Base-by-base conservation (phyloP, 2,113 vertebrate species). In the Crotalus tigris region DNA sequence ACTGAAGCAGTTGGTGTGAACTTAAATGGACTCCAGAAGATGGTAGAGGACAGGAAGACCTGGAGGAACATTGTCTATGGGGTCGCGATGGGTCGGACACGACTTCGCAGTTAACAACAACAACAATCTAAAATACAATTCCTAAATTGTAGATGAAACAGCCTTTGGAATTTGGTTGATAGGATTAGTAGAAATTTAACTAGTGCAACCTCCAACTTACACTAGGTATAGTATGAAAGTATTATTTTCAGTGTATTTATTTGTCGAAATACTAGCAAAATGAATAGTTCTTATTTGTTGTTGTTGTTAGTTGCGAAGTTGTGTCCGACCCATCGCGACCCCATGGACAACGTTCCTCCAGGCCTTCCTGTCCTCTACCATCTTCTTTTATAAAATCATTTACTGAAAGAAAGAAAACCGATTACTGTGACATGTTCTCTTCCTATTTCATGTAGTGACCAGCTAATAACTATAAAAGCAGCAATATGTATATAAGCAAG, bases 131-230 rank as follows among this genome's bases (percentile, higher is more conserved):
- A 53, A 92, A n/a, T 88, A 88, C 12, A 55, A 33, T n/a, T n/a
- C 9, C 21, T 17, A 88, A 8, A 19, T 57, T 93, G 69, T 86
- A n/a, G 46, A 9, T 7, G 44, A 24, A 12, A 33, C 24, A 0
- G 0, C 90, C 94, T 54, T 69, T 58, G 58, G 86, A 58, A 39
- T n/a, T 0, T 1, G 3, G 49, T 51, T 88, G 1, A 19, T 26
- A 17, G 0, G 0, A 26, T 88, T 51, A 19, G n/a, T 53, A 0
- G 0, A 46, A 92, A 91, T 49, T 10, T 87, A 33, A 15, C 51
- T 89, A 33, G 55, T 0, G n/a, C 57, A 0, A 0, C 39, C 53
- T 51, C 9, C n/a, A 75, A 17, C 0, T 17, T 75, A 75, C 5
- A 7, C 0, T 15, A 10, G 51, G 51, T 85, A 1, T 59, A 19